Conservation (phyloP, 2,797 vertebrate species). For the Luscinia megarhynchos region DNA sequence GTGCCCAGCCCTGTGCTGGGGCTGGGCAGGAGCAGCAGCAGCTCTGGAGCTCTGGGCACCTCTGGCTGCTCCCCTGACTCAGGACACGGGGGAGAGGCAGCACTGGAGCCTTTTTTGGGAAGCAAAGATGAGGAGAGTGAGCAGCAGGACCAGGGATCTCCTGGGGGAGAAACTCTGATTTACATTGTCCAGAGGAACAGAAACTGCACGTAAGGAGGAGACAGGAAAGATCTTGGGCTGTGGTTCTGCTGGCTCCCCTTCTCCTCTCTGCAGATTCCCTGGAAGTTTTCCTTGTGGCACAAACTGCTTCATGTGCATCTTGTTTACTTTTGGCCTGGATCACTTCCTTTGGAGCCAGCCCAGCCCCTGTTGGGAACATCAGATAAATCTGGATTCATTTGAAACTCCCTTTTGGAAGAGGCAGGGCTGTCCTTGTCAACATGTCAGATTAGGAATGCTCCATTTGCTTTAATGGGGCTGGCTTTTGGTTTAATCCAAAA, state of each 20-base stretch:
- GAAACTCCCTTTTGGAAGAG: conserved; percentile 54
- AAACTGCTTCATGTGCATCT: conserved; percentile 58
- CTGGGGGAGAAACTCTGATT: neutral
- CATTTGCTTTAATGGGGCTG: conserved; percentile 49
- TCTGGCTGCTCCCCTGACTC: neutral
- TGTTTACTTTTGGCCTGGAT: conserved; percentile 66
- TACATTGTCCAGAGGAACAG: neutral
- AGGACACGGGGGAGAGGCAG: neutral
- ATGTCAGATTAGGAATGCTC: conserved; percentile 69
- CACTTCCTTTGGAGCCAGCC: conserved; percentile 54
- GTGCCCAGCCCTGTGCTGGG: neutral
- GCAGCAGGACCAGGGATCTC: neutral
- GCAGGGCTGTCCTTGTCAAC: conserved; percentile 59
- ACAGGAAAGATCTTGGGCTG: neutral
- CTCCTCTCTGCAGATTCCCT: conserved; percentile 32
- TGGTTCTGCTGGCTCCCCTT: conserved; percentile 18
- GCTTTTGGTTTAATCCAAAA: conserved; percentile 25
- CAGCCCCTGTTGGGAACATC: conserved; percentile 56
- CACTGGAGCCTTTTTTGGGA: neutral
- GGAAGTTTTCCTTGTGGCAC: conserved; percentile 62
- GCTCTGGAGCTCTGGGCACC: neutral
- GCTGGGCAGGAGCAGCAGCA: neutral
- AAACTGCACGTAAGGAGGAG: neutral
- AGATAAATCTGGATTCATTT: conserved; percentile 60
- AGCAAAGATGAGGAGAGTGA: neutral